Base-by-base conservation (phyloP, 2,113 vertebrate genomes). In the Stomatorhinus ivindoensis region DNA sequence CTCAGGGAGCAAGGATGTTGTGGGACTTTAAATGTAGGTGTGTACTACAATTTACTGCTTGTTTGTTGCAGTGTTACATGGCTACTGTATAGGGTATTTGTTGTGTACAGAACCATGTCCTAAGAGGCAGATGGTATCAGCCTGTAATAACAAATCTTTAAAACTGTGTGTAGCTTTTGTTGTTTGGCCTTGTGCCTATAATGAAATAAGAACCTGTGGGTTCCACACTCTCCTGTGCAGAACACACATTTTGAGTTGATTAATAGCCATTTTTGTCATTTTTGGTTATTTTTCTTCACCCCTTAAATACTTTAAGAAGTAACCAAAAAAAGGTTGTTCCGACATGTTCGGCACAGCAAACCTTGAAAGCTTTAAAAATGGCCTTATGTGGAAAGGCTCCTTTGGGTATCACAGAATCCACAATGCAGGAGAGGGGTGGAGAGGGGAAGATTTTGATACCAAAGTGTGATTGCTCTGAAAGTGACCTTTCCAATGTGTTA, bases 21-120 rank as follows among this genome's bases (percentile, higher is more conserved):
- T 13, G 10, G 61, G n/a, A 69, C 61, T 65, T 27, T 11, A 61
- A 61, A 61, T 8, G 0, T 9, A 61, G 24, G 58, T 61, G 10
- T 95, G 94, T 94, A 92, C 96, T 95, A 94, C 92, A 94, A 95
- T 96, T 90, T 92, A 94, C 92, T 94, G 95, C 95, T 94, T 95
- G 92, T 92, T 94, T 93, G 46, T 76, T 76, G 94, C 92, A 69
- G 80, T 92, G 91, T 92, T 93, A 93, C 94, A 92, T 94, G 96
- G 95, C 95, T 95, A 94, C 95, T 94, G 94, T 96, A 99, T 98
- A 99, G 98, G 98, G 98, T 99, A 98, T 98, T 92, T 95, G 96
- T 92, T n/a, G 8, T 27, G n/a, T 93, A 94, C 96, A 96, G 88
- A 95, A 95, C 95, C 92, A 48, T 73, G 93, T 93, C 94, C 87